These are phyloP conservation scores for Diprion similis DNA, from an alignment of 1,140 invertebrate genomes.

Conservation along the genomic window DNA sequence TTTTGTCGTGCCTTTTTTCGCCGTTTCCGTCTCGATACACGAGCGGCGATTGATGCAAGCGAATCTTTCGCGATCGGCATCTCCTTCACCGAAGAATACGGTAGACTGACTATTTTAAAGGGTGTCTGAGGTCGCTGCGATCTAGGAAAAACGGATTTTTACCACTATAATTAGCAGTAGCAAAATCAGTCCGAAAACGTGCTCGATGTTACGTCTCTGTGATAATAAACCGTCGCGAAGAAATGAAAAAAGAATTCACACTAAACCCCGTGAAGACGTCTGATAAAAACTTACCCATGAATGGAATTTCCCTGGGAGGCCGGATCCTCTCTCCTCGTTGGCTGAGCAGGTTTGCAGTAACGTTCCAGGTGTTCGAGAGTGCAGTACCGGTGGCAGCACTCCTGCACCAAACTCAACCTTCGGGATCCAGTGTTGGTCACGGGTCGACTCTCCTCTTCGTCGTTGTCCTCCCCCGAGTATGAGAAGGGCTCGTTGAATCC, in stretches of 20 bases:
- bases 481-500: conserved; percentile 51
- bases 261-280: too few species aligned
- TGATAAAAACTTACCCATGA: neutral
- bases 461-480: conserved; percentile 39
- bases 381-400: conserved; percentile 49
- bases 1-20: neutral
- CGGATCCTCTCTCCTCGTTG: neutral
- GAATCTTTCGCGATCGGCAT: conserved; percentile 11
- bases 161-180: neutral
- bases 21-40: neutral
- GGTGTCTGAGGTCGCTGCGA: neutral
- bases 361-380: conserved; percentile 42
- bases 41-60: neutral
- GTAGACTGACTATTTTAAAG: conserved; percentile 24
- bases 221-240: neutral
- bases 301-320: neutral
- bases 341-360: conserved; percentile 44
- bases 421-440: conserved; percentile 30
- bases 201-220: too few species aligned
- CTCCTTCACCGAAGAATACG: conserved; percentile 21
- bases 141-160: conserved; percentile 1
- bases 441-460: neutral
- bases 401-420: conserved; percentile 44
- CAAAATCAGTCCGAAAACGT: neutral
- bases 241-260: neutral